Base-by-base conservation (phyloP, 1,140 invertebrate species). In the Heliconius nattereri region DNA sequence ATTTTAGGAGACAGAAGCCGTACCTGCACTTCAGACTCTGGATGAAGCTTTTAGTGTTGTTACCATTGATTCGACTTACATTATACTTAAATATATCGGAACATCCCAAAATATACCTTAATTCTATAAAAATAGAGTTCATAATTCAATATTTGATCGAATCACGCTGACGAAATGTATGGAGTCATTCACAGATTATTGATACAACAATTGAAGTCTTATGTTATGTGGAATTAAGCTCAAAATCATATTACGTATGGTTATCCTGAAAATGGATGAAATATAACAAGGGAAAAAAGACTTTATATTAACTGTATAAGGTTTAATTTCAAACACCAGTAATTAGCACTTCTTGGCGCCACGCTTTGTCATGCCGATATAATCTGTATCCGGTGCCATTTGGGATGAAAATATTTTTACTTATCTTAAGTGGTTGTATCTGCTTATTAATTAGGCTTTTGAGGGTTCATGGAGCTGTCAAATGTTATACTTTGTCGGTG, bases 351-450 rank as follows among this genome's bases (percentile, higher is more conserved):
- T 87, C 81, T 75, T 90, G 91, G 92, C 92, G 92, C 92, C 90
- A 91, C 85, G 91, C 92, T 92, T 92, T 93, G 91, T 92, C 92
- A 92, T 93, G 88, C 86, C 91, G 92, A 93, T 94, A 89, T 86
- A 82, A 94, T 93, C 92, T 92, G 86, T 90, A 93, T 94, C 92
- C 92, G 92, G 90, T 91, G 90, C 85, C 88, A 89, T 92, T 94
- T 94, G 88, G 91, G 91, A 92, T 92, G 92, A 93, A 94, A 94
- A 92, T 92, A 92, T 94, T 94, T 93, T 92, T 89, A 91, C 89
- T 94, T 93, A 94, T 94, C 92, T 93, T 92, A 94, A 94, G 93
- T 94, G 93, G 91, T 90, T 93, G 91, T 93, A 93, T 93, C 92
- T 94, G 92, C 88, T 94, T 93, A 94, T 94, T 94, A 93, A 94